Evolutionary conservation across 2,888 invertebrate genomes (phyloP).

Genomic region (Mystacides longicornis): DNA sequence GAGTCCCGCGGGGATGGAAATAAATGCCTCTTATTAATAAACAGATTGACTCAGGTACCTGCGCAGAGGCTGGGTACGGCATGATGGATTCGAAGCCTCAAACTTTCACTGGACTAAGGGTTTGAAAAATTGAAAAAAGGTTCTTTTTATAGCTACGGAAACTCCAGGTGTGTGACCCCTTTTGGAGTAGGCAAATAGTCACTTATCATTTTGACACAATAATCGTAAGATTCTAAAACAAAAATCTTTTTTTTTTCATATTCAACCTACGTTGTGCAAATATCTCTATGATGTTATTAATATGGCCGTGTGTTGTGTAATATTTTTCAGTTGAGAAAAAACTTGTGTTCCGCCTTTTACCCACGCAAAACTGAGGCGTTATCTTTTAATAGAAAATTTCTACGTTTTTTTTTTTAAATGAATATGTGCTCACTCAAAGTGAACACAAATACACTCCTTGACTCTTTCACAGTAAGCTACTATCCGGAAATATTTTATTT

Average conservation of each 20-base stretch:
- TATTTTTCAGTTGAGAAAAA: no score
- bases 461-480: no score
- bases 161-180: constrained; percentile 16
- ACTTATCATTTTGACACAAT: not conserved
- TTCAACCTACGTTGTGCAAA: not conserved
- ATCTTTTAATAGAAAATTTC: no score
- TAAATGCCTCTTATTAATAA: constrained; percentile 26
- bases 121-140: constrained; percentile 5
- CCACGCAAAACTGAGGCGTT: no score
- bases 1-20: constrained; percentile 18
- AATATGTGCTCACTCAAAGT: no score
- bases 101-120: not conserved
- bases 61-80: constrained; percentile 12
- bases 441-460: no score
- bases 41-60: constrained; percentile 26
- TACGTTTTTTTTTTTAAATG: no score
- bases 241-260: not conserved
- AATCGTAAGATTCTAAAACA: not conserved
- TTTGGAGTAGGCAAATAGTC: not conserved
- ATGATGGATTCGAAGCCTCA: constrained; percentile 24
- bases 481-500: no score
- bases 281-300: no score
- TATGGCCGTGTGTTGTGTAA: no score
- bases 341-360: no score
- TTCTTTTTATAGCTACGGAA: constrained; percentile 2